Evolutionary conservation across 2,797 vertebrate species (phyloP).

Genomic region (Dermochelys coriacea): DNA sequence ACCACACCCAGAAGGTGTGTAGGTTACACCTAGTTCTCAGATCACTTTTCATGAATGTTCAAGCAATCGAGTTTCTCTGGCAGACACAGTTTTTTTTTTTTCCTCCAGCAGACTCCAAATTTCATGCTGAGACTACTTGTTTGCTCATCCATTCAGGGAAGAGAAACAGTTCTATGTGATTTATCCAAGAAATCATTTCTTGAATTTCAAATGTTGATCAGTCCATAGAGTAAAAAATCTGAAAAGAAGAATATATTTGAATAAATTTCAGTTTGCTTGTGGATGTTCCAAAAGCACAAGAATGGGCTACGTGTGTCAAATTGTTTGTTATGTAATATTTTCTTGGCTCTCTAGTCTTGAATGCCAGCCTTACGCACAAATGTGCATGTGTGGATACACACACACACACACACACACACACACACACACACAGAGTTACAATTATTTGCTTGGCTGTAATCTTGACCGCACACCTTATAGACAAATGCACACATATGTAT

Average conservation of each 20-base stretch:
- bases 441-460: background rate
- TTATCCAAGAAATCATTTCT: background rate
- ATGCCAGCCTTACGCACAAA: background rate
- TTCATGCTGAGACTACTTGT: background rate
- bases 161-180: background rate
- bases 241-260: background rate
- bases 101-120: background rate
- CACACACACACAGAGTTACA: background rate
- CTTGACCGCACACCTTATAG: background rate
- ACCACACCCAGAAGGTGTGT: no score
- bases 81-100: background rate
- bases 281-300: background rate
- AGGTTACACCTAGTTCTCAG: background rate
- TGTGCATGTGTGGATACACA: no score
- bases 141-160: background rate
- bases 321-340: background rate
- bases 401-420: no score
- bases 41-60: background rate
- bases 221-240: background rate
- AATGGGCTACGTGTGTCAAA: background rate
- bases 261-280: background rate
- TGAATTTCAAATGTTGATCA: background rate
- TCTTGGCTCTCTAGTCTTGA: background rate
- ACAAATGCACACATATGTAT: background rate
- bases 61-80: background rate